These are phyloP conservation scores for Xestia c-nigrum DNA, from an alignment of 2,888 invertebrate genomes.

Conservation along the genomic window DNA sequence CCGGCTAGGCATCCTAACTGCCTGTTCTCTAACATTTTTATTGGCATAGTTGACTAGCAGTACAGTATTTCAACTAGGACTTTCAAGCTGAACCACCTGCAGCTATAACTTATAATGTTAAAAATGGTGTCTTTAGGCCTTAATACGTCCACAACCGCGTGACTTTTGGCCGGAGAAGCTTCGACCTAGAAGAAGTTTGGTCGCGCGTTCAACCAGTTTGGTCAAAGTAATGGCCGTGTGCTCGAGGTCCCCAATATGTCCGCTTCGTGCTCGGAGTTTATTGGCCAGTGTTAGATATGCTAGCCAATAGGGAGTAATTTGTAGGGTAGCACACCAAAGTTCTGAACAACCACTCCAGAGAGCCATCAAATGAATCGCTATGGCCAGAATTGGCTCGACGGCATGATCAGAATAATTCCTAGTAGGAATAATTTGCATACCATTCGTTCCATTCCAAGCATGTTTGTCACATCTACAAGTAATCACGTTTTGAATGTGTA, in stretches of 20 bases:
- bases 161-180: not conserved
- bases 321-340: not conserved
- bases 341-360: not conserved
- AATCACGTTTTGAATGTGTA: not conserved
- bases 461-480: not conserved
- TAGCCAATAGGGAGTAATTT: not conserved
- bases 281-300: not conserved
- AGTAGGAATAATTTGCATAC: not conserved
- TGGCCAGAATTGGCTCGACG: not conserved
- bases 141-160: not conserved
- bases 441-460: not conserved
- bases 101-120: not conserved
- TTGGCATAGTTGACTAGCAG: not conserved
- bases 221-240: not conserved
- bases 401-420: not conserved
- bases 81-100: not conserved
- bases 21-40: slow-evolving; percentile 33
- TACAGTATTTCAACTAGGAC: not conserved
- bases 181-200: not conserved
- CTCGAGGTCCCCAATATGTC: not conserved
- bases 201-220: not conserved
- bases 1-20: slow-evolving; percentile 65
- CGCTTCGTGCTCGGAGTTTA: not conserved
- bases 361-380: not conserved
- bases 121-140: not conserved